Evolutionary conservation across 2,888 invertebrate species (phyloP).

Genomic region (Anoncus sp.): DNA sequence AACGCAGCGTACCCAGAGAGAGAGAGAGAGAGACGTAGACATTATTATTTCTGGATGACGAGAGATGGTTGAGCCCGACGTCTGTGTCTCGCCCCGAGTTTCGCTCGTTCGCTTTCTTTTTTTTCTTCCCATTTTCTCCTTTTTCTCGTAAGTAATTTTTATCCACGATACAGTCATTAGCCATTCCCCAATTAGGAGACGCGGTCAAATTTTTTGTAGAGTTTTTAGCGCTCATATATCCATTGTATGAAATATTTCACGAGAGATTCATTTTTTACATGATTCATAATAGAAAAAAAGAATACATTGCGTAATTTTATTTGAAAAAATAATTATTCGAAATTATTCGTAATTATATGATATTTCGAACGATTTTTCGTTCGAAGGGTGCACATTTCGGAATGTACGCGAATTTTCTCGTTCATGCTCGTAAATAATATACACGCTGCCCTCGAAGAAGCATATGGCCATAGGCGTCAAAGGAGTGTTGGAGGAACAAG

Average conservation of each 20-base stretch:
- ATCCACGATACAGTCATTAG: background rate
- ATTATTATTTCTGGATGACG: conserved; percentile 61
- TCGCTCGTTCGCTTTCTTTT: conserved; percentile 21
- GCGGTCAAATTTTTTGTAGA: background rate
- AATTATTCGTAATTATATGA: too few species aligned
- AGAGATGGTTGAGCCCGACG: conserved; percentile 37
- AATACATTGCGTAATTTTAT: background rate
- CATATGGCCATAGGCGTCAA: background rate
- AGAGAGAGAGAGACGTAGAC: conserved; percentile 14
- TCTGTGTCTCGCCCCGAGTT: conserved; percentile 13
- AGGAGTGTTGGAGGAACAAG: background rate
- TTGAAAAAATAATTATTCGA: background rate
- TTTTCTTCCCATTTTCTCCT: conserved; percentile 1
- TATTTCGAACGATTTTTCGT: background rate
- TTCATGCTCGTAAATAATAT: background rate
- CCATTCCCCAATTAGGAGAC: background rate
- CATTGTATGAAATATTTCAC: too few species aligned
- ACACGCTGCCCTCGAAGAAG: background rate
- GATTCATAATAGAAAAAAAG: background rate
- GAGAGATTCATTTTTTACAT: background rate
- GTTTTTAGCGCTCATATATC: too few species aligned
- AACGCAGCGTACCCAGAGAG: conserved; percentile 6
- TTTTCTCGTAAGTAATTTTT: conserved; percentile 10
- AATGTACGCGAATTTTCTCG: background rate
- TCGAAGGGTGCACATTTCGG: background rate